Evolutionary conservation across 2,113 vertebrate species (phyloP).

Genomic region (Paedocypris sp.): DNA sequence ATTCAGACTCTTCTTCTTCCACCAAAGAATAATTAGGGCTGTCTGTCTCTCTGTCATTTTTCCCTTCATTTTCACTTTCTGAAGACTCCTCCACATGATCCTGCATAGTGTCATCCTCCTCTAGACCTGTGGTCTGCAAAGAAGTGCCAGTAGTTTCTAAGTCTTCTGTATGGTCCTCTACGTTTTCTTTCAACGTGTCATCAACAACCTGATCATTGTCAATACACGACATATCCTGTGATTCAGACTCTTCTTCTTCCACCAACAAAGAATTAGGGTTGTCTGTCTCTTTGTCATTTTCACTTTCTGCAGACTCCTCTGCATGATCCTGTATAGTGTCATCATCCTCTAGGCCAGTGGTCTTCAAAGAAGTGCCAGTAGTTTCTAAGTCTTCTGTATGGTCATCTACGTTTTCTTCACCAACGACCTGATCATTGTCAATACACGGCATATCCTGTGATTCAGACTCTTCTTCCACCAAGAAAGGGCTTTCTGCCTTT

Average conservation of each 20-base stretch:
- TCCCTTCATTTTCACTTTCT: background rate
- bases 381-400: slow-evolving; percentile 7
- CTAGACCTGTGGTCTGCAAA: background rate
- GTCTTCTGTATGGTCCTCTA: background rate
- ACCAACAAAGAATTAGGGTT: slow-evolving; percentile 8
- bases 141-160: slow-evolving; percentile 13
- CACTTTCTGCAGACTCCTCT: background rate
- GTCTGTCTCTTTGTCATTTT: slow-evolving; percentile 20
- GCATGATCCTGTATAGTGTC: background rate
- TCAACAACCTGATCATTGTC: background rate
- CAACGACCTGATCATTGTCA: background rate
- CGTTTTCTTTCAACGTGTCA: background rate
- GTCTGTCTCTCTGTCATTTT: too few relatives aligned
- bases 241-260: slow-evolving; percentile 15
- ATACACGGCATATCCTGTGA: slow-evolving; percentile 1
- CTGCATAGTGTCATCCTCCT: background rate
- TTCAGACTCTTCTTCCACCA: slow-evolving; percentile 12
- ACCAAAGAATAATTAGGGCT: too few relatives aligned
- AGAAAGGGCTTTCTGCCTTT: slow-evolving; percentile 19
- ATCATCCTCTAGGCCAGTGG: background rate
- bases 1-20: too few relatives aligned
- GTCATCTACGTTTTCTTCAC: background rate
- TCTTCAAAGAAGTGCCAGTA: background rate
- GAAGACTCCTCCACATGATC: background rate
- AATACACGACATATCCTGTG: background rate